Evolutionary conservation across 2,888 invertebrate species (phyloP).

Genomic region (Rhagonycha fulva): DNA sequence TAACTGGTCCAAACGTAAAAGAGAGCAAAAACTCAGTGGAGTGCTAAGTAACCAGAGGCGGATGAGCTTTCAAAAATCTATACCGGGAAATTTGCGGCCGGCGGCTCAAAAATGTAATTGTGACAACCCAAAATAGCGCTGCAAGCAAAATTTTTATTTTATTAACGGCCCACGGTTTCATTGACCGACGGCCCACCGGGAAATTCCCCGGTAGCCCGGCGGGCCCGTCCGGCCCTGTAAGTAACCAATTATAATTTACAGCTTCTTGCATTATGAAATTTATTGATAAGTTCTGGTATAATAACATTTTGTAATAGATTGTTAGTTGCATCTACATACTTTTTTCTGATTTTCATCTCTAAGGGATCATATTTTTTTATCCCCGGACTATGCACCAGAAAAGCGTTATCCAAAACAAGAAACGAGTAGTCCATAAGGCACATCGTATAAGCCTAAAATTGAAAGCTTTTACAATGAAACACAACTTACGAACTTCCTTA

Average conservation of each 20-base stretch:
- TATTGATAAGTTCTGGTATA: not conserved
- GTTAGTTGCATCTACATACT: not conserved
- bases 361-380: conserved; percentile 61
- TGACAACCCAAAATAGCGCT: too few relatives aligned
- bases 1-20: too few relatives aligned
- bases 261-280: not conserved
- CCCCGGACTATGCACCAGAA: conserved; percentile 83
- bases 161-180: too few relatives aligned
- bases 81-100: too few relatives aligned
- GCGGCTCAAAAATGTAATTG: too few relatives aligned
- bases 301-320: not conserved
- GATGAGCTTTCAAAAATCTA: too few relatives aligned
- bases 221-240: too few relatives aligned
- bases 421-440: conserved; percentile 87
- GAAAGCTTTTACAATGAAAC: not conserved
- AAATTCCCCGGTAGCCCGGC: too few relatives aligned
- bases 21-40: too few relatives aligned
- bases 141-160: too few relatives aligned
- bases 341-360: not conserved
- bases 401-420: conserved; percentile 84
- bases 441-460: conserved; percentile 76
- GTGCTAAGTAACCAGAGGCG: too few relatives aligned
- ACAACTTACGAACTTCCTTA: conserved; percentile 47
- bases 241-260: conserved; percentile 2
- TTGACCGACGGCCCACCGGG: too few relatives aligned